A percentile compares a stretch with the other conserved stretches of the same genome.
Conservation (phyloP, 2,113 vertebrate genomes). For the Acanthochromis polyacanthus region DNA sequence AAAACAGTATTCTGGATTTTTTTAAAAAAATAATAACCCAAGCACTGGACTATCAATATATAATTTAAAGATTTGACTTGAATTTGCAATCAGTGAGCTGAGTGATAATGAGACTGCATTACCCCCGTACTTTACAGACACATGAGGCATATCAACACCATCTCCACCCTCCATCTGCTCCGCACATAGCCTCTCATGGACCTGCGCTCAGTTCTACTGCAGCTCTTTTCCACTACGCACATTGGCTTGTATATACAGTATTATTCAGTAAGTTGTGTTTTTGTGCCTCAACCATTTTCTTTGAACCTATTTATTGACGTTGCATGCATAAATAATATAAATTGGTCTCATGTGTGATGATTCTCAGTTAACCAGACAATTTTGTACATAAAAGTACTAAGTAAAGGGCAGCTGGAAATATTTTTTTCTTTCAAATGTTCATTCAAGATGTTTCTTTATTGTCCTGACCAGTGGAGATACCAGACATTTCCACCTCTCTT, state of each 20-base stretch:
- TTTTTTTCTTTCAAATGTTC: slow-evolving; percentile 18
- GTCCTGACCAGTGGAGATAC: not conserved
- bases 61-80: slow-evolving; percentile 37
- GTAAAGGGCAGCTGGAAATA: not conserved
- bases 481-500: not conserved
- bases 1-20: not conserved
- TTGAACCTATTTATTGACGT: slow-evolving; percentile 4
- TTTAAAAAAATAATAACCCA: slow-evolving; percentile 3
- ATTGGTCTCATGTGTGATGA: slow-evolving; percentile 7
- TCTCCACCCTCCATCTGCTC: slow-evolving; percentile 72
- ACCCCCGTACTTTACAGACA: slow-evolving; percentile 59
- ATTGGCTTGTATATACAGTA: slow-evolving; percentile 12
- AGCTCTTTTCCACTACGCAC: slow-evolving; percentile 5
- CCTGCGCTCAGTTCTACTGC: slow-evolving; percentile 45
- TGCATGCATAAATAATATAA: slow-evolving; percentile 25
- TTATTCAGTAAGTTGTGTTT: slow-evolving; percentile 14
- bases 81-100: slow-evolving; percentile 31
- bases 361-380: slow-evolving; percentile 2
- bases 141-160: slow-evolving; percentile 61
- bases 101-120: slow-evolving; percentile 35
- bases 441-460: not conserved
- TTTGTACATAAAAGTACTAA: not conserved
- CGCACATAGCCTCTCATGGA: slow-evolving; percentile 37
- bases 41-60: not conserved
- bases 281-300: not conserved